Evolutionary conservation across 2,113 vertebrate genomes (phyloP).

Genomic region (Oryzias celebensis): DNA sequence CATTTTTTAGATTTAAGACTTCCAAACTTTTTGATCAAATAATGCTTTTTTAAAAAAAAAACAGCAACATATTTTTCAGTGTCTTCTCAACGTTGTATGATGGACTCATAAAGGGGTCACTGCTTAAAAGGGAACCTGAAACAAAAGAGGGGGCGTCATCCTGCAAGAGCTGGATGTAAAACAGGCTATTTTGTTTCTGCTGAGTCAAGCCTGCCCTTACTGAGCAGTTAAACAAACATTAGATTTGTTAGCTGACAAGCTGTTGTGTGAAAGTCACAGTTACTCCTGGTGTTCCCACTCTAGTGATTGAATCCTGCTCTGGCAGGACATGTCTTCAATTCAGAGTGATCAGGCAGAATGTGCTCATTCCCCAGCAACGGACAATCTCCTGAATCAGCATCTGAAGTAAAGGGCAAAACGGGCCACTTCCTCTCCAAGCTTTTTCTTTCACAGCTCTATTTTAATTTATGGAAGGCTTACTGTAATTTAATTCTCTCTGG

Average conservation of each 20-base stretch:
- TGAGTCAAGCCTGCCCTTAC: slow-evolving; percentile 71
- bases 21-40: no score
- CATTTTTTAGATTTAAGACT: no score
- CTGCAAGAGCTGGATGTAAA: slow-evolving; percentile 70
- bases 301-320: slow-evolving; percentile 42
- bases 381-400: slow-evolving; percentile 41
- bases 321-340: slow-evolving; percentile 25
- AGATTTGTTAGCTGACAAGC: slow-evolving; percentile 37
- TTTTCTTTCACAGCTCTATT: no score
- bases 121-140: not conserved
- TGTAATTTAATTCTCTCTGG: no score
- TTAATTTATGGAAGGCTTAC: no score
- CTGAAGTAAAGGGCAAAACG: slow-evolving; percentile 6
- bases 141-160: slow-evolving; percentile 59
- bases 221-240: slow-evolving; percentile 62
- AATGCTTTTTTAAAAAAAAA: no score
- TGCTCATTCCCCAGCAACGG: slow-evolving; percentile 55
- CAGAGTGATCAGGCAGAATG: slow-evolving; percentile 26
- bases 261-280: slow-evolving; percentile 38
- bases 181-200: slow-evolving; percentile 65
- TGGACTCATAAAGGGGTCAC: no score
- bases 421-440: not conserved
- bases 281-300: slow-evolving; percentile 23
- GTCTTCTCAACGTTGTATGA: no score
- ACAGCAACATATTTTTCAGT: no score